These are phyloP conservation scores for human DNA, from an alignment of 2,113 vertebrate species.

Conservation along the genomic window GRCh38 chr2:11939501-11940000, in stretches of 20 bases:
- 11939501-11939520: neutral
- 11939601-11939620: neutral
- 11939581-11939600: neutral
- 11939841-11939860: neutral
- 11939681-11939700: neutral
- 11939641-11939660: neutral
- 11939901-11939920: accelerated
- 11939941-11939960: neutral
- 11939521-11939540: accelerated
- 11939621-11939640: neutral
- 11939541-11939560: neutral
- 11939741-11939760: too few species aligned
- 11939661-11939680: too few species aligned
- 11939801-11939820: neutral
- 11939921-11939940: neutral
- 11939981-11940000: neutral
- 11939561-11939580: neutral
- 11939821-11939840: neutral
- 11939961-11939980: neutral
- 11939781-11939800: neutral
- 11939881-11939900: neutral
- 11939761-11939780: too few species aligned
- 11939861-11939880: neutral
- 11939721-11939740: too few species aligned
- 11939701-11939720: too few species aligned